A percentile compares a stretch with the other conserved stretches of the same genome.
These are phyloP conservation scores for Rhaphigaster nebulosa DNA, from an alignment of 2,888 invertebrate genomes.

Conservation along the genomic window DNA sequence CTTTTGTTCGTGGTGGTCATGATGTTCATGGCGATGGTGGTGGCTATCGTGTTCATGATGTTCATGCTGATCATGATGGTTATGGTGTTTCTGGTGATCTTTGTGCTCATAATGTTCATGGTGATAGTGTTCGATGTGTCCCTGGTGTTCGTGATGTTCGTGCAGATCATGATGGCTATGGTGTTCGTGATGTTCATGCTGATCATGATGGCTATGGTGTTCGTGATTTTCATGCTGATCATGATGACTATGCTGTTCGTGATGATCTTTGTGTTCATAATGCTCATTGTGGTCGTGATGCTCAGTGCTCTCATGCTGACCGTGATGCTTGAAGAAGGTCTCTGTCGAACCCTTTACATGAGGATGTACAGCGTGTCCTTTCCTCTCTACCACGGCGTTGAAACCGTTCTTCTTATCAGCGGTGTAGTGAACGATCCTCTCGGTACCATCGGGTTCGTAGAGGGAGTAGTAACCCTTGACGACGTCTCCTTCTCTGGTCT, in stretches of 20 bases:
- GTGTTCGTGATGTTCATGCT: too few relatives aligned
- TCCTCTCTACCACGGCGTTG: slow-evolving; percentile 37
- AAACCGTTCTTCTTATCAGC: not conserved
- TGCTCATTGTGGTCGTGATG: too few relatives aligned
- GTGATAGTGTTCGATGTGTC: too few relatives aligned
- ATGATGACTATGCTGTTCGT: not conserved
- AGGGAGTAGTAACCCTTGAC: slow-evolving; percentile 8
- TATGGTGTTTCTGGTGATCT: too few relatives aligned
- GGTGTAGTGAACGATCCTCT: not conserved
- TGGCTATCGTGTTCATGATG: not conserved
- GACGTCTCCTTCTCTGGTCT: not conserved
- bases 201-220: too few relatives aligned
- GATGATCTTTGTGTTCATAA: too few relatives aligned
- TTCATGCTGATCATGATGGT: too few relatives aligned
- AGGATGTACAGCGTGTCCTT: not conserved
- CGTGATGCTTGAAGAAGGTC: not conserved
- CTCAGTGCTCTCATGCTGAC: not conserved
- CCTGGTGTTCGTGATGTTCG: too few relatives aligned
- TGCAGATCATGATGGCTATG: too few relatives aligned
- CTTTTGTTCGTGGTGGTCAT: not conserved
- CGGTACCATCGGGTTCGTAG: not conserved
- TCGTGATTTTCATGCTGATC: not conserved
- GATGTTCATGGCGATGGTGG: not conserved
- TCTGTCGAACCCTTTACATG: not conserved
- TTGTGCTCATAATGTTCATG: too few relatives aligned